Evolutionary conservation across 2,797 vertebrate species (phyloP).

Genomic region (Enteromius trimaculatus): DNA sequence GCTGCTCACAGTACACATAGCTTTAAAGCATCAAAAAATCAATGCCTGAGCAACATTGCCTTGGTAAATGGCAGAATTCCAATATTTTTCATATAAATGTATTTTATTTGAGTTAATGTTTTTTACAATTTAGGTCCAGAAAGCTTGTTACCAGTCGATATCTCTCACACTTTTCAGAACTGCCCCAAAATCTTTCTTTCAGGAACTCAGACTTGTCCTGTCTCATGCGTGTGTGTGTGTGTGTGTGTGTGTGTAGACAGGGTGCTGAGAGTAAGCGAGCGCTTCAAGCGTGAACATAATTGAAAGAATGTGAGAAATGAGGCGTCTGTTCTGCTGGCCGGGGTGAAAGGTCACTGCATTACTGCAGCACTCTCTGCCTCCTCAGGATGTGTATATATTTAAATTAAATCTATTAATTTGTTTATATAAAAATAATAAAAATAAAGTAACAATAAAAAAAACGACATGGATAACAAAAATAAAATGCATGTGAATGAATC

Average conservation of each 20-base stretch:
- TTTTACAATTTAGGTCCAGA: background rate
- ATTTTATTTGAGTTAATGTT: background rate
- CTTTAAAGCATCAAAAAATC: background rate
- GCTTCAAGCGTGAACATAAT: conserved; percentile 99
- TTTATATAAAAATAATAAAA: too few relatives aligned
- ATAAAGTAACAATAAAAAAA: too few relatives aligned
- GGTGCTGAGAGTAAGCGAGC: conserved; percentile 90
- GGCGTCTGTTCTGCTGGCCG: conserved; percentile 91
- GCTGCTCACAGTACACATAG: background rate
- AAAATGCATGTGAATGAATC: background rate
- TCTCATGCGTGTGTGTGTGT: conserved; percentile 77
- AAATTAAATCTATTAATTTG: too few relatives aligned
- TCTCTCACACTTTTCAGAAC: background rate
- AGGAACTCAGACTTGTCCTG: background rate
- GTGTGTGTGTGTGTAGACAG: conserved; percentile 65
- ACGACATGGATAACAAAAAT: too few relatives aligned
- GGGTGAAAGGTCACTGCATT: conserved; percentile 97
- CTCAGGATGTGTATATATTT: conserved; percentile 23
- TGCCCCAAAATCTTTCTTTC: background rate
- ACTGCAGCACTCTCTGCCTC: conserved; percentile 84
- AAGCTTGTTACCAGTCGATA: background rate
- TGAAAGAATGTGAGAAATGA: conserved; percentile 99
- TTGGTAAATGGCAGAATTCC: background rate
- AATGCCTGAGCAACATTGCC: background rate
- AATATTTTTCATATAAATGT: background rate